These are phyloP conservation scores for Ectemnius lituratus DNA, from an alignment of 2,888 invertebrate species.

Conservation along the genomic window DNA sequence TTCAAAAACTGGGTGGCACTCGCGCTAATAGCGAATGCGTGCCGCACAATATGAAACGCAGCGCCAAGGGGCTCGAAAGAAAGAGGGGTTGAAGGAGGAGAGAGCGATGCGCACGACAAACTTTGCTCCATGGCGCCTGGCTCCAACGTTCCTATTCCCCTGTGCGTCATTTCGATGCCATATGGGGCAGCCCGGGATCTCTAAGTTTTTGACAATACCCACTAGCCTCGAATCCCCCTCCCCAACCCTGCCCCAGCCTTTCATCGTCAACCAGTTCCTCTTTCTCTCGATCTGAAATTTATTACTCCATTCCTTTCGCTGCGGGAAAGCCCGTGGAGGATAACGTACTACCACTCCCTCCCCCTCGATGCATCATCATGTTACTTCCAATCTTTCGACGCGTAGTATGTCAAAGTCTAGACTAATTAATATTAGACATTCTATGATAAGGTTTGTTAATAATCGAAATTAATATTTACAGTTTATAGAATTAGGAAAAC, in stretches of 20 bases:
- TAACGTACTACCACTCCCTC: too few species aligned
- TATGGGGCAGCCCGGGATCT: conserved; percentile 63
- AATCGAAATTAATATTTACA: too few species aligned
- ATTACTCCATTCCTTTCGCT: conserved; percentile 28
- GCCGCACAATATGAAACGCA: conserved; percentile 56
- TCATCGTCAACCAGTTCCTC: not conserved
- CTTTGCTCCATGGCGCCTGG: conserved; percentile 34
- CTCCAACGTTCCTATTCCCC: conserved; percentile 39
- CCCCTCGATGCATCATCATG: too few species aligned
- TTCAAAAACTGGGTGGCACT: conserved; percentile 56
- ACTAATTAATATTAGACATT: too few species aligned
- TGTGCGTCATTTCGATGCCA: conserved; percentile 68
- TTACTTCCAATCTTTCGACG: too few species aligned
- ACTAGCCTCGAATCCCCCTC: conserved; percentile 32
- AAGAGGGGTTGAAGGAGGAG: conserved; percentile 9
- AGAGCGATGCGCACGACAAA: conserved; percentile 45
- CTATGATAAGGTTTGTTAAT: too few species aligned
- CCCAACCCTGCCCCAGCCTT: conserved; percentile 4
- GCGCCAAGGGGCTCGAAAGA: conserved; percentile 23
- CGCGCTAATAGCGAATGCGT: conserved; percentile 53
- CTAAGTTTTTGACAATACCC: conserved; percentile 63
- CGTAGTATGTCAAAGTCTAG: too few species aligned
- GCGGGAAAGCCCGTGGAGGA: conserved; percentile 15
- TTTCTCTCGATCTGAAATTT: conserved; percentile 33
- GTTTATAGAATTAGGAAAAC: too few species aligned